A percentile compares a stretch with the other conserved stretches of the same genome.
These are phyloP conservation scores for Petroica traversi DNA, from an alignment of 2,113 vertebrate genomes.

Conservation along the genomic window DNA sequence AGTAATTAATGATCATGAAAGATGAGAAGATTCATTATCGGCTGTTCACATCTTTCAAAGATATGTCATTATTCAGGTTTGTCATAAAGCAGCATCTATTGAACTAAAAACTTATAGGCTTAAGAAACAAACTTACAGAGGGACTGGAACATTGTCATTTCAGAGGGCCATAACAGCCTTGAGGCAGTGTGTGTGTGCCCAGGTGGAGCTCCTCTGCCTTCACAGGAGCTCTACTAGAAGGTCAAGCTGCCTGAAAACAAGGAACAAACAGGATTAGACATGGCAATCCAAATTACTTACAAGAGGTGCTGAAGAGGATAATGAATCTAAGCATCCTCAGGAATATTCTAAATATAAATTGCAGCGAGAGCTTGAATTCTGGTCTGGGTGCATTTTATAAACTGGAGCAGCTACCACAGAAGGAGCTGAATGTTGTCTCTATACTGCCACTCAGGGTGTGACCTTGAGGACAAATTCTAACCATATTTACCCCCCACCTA, in stretches of 20 bases:
- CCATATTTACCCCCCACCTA: not conserved
- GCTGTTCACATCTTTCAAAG: not conserved
- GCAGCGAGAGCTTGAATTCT: not conserved
- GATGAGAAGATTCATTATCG: not conserved
- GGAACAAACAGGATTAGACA: not conserved
- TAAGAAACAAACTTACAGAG: not conserved
- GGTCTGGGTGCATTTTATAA: not conserved
- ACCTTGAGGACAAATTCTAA: not conserved
- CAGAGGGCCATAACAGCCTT: no score
- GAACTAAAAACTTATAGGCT: not conserved
- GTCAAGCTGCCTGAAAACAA: not conserved
- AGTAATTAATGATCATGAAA: constrained; percentile 45
- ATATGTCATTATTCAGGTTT: not conserved
- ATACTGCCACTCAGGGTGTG: not conserved
- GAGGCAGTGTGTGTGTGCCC: not conserved
- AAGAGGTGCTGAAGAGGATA: not conserved
- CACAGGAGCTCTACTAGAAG: not conserved
- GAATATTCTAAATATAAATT: not conserved
- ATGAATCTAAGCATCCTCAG: not conserved
- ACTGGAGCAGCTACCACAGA: not conserved
- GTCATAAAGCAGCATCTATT: not conserved
- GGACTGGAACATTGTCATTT: not conserved
- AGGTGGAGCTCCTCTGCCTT: not conserved
- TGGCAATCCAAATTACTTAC: not conserved
- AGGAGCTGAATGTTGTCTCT: not conserved